These are phyloP conservation scores for Umimayanthus kanabou DNA, from an alignment of 92 coral and sea anemone species.

Conservation along the genomic window DNA sequence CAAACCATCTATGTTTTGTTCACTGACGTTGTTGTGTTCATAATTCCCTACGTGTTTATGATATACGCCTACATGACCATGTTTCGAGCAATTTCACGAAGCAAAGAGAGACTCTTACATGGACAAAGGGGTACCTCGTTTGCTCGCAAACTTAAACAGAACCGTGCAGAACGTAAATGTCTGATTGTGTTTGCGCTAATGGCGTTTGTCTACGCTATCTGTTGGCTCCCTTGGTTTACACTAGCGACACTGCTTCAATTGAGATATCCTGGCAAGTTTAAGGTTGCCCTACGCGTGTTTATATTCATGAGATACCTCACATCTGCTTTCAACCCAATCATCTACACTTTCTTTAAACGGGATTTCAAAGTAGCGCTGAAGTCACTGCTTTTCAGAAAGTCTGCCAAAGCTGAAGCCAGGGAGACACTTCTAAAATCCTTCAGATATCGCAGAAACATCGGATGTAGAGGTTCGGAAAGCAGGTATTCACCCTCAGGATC, in stretches of 20 bases:
- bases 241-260: slow-evolving; percentile 12
- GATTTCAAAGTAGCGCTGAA: slow-evolving; percentile 27
- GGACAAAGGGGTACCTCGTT: background rate
- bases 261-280: background rate
- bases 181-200: slow-evolving; percentile 32
- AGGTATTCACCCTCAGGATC: slow-evolving; percentile 1
- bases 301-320: slow-evolving; percentile 32
- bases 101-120: slow-evolving; percentile 28
- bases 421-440: background rate
- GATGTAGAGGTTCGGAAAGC: background rate
- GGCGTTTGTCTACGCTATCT: slow-evolving; percentile 29
- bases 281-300: background rate
- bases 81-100: slow-evolving; percentile 32
- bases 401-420: slow-evolving; percentile 27
- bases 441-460: background rate
- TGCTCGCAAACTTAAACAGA: slow-evolving; percentile 5
- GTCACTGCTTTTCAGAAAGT: slow-evolving; percentile 19
- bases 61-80: slow-evolving; percentile 41
- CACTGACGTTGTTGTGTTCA: slow-evolving; percentile 3
- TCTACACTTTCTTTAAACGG: slow-evolving; percentile 32
- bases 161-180: slow-evolving; percentile 29
- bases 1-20: slow-evolving; percentile 15
- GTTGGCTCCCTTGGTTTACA: slow-evolving; percentile 38
- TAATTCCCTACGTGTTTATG: slow-evolving; percentile 27
- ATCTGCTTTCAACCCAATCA: slow-evolving; percentile 35